phyloP scores from a whole-genome alignment of 2,113 vertebrate genomes.

The Tetrao urogallus region DNA sequence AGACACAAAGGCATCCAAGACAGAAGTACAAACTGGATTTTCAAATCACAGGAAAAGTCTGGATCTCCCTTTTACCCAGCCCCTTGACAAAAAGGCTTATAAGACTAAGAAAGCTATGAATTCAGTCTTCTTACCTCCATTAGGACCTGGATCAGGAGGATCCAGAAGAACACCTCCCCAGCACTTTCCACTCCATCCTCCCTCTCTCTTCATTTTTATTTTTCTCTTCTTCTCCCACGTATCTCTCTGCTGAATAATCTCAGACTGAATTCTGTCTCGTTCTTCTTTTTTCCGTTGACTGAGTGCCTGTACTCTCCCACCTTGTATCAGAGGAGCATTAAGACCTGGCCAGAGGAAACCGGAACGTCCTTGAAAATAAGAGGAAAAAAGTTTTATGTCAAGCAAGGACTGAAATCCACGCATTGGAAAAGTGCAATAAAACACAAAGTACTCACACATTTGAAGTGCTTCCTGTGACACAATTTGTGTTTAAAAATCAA shows the following conservation, averaged over 20 bases:
- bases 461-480: background rate
- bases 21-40: background rate
- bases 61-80: background rate
- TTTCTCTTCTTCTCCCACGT: constrained; percentile 86
- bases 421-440: background rate
- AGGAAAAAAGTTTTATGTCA: background rate
- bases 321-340: constrained; percentile 82
- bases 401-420: background rate
- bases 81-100: background rate
- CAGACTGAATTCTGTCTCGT: constrained; percentile 79
- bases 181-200: constrained; percentile 91
- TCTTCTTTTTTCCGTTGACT: constrained; percentile 79
- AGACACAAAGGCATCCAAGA: background rate
- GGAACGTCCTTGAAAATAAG: constrained; percentile 79
- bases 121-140: constrained; percentile 84
- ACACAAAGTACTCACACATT: background rate
- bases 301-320: constrained; percentile 77
- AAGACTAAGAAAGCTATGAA: background rate
- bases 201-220: constrained; percentile 85
- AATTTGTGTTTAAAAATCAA: background rate
- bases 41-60: background rate
- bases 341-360: constrained; percentile 96
- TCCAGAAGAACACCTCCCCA: constrained; percentile 92
- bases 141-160: constrained; percentile 89
- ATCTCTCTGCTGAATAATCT: constrained; percentile 83